These are phyloP conservation scores for Microcebus ravelobensis DNA, from an alignment of 2,113 vertebrate species.

Conservation along the genomic window DNA sequence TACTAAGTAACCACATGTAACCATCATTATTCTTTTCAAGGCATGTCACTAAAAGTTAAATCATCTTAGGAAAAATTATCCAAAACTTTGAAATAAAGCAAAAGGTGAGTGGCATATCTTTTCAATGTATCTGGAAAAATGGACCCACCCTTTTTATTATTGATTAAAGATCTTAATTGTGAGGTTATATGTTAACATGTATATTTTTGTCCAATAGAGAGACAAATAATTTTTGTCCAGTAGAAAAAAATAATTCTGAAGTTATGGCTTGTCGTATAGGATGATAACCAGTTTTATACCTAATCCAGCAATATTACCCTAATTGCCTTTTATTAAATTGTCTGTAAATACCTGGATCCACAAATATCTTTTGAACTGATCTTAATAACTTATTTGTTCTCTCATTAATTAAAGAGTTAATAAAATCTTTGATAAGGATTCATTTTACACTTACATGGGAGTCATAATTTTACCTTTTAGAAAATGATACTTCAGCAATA, in stretches of 20 bases:
- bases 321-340: neutral
- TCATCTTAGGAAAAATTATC: neutral
- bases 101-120: neutral
- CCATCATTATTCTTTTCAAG: neutral
- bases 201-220: neutral
- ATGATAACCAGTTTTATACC: neutral
- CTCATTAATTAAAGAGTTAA: neutral
- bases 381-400: neutral
- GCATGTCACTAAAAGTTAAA: neutral
- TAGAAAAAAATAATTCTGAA: neutral
- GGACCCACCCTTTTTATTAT: neutral
- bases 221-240: neutral
- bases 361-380: neutral
- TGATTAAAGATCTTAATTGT: neutral
- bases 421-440: neutral
- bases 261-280: neutral
- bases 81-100: neutral
- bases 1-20: accelerated
- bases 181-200: neutral
- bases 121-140: neutral
- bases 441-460: neutral
- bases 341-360: neutral
- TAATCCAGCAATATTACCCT: neutral
- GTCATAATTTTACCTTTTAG: neutral
- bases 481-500: neutral